These are phyloP conservation scores for Drosophila parabipectinata DNA, from an alignment of 1,140 invertebrate genomes.

Conservation along the genomic window DNA sequence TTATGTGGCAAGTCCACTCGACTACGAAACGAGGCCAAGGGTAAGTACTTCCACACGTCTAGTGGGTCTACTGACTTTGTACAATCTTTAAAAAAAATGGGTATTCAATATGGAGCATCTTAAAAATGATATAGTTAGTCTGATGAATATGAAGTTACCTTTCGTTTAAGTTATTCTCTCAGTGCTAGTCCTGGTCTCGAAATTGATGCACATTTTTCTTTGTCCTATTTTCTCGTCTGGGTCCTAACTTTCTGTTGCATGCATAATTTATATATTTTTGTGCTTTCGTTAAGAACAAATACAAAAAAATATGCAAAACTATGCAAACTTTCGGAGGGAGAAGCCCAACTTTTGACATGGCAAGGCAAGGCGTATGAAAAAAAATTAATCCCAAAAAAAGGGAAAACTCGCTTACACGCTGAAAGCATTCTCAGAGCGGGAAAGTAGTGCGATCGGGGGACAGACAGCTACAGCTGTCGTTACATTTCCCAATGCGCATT, in stretches of 20 bases:
- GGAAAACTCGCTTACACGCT: constrained; percentile 44
- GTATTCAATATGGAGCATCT: neutral
- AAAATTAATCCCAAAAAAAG: constrained; percentile 63
- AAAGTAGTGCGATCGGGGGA: neutral
- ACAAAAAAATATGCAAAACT: constrained; percentile 67
- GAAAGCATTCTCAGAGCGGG: constrained; percentile 24
- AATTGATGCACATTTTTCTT: constrained; percentile 55
- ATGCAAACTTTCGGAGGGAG: constrained; percentile 65
- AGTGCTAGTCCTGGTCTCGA: constrained; percentile 25
- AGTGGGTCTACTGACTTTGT: constrained; percentile 5
- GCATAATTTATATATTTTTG: constrained; percentile 79
- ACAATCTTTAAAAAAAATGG: neutral
- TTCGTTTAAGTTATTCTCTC: neutral
- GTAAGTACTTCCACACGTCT: constrained; percentile 84
- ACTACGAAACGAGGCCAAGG: constrained; percentile 90
- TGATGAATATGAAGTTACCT: neutral
- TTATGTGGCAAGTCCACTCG: constrained; percentile 89
- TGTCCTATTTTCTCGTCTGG: constrained; percentile 22
- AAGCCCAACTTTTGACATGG: constrained; percentile 48
- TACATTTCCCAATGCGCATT: constrained; percentile 70
- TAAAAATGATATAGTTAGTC: too few relatives aligned
- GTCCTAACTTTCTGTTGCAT: constrained; percentile 69
- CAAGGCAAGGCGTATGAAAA: constrained; percentile 24
- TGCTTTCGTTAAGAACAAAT: constrained; percentile 49
- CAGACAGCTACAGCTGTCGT: constrained; percentile 68